Base-by-base conservation (phyloP, 1,140 invertebrate genomes). In the Oryctes rhinoceros region DNA sequence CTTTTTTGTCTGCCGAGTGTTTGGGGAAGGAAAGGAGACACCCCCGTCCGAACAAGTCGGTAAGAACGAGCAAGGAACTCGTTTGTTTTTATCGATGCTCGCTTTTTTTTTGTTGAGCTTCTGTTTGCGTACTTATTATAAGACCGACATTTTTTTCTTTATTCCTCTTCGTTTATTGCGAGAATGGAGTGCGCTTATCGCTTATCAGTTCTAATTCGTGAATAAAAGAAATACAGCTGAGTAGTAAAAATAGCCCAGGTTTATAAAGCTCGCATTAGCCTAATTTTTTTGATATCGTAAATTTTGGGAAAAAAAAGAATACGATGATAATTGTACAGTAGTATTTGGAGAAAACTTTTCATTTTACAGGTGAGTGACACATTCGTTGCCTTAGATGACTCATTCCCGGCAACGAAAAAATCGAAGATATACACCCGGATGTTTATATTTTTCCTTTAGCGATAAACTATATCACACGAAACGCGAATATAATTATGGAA, bases 51-150 rank as follows among this genome's bases (percentile, higher is more conserved):
- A 24, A 71, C 24, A 71, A 71, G 65, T 71, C 65, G 65, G 65
- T 71, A 71, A 71, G 65, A 37, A 71, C 65, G 65, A 30, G 65
- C 20, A 13, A 37, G 37, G 65, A 71, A 35, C 65, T 71, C 65
- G 65, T 71, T 71, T 71, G 35, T 71, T 71, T 71, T 71, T 71
- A 71, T 71, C 65, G 65, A 71, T 71, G 65, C 6, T 71, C 65
- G 15, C 24, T 35, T 35, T 35, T 71, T 37, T 71, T 71, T 35
- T 20, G 1, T 67, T 67, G 0, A 5, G 6, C 35, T 30, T 24
- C 65, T 71, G 65, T 71, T 10, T 71, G 20, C 35, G 20, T 20
- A 13, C 53, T 0, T 62, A 62, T 2, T 30, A 30, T 30, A 30
- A 30, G 24, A 30, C 53, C 53, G 20, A 20, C 53, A 18, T 62